Evolutionary conservation across 2,888 invertebrate genomes (phyloP), one percentile per base, ranked within the genome.

Genomic region (Metallyticus violacea): DNA sequence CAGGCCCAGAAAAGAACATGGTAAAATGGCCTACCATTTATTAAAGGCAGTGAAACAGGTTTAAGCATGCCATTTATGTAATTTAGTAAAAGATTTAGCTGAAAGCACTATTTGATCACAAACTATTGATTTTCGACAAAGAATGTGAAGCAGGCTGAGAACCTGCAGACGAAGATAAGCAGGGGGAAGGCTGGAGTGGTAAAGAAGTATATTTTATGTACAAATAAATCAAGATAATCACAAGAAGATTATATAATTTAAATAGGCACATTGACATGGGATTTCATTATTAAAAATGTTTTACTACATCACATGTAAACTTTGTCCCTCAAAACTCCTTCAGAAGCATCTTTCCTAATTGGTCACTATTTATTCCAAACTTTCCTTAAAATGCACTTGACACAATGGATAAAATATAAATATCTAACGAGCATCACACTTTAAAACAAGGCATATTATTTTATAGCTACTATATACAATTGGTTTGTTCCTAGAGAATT

Each of bases 181-280:
- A 62, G 40, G 40, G 40, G 40, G 40, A 62, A 22, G 40, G 40
- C 40, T 62, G 40, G 40, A 62, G 15, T 30, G 15, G 40, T 62
- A 15, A 62, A 40, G 40, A 15, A 62, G 40, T 62, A 62, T 62
- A 2, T 62, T 62, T 15, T 62, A 6, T 62, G 22, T 22, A n/a
- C n/a, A n/a, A 62, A 22, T 62, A 62, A 62, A 62, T 62, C 40
- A 62, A 62, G 40, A 62, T 62, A 62, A 62, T 62, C 40, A 62
- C 15, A 9, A 40, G 40, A 81, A 85, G 82, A 85, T 88, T 77
- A 87, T 87, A 87, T 87, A 86, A 87, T 86, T 86, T 87, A 87
- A 87, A 86, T 87, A 88, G 88, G 88, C 88, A 88, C 88, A 88
- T 87, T 87, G 87, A 88, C 85, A 84, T 87, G 87, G 88, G 88